These are phyloP conservation scores for Odontamblyopus lacepedii DNA, from an alignment of 2,797 vertebrate species.

Conservation along the genomic window DNA sequence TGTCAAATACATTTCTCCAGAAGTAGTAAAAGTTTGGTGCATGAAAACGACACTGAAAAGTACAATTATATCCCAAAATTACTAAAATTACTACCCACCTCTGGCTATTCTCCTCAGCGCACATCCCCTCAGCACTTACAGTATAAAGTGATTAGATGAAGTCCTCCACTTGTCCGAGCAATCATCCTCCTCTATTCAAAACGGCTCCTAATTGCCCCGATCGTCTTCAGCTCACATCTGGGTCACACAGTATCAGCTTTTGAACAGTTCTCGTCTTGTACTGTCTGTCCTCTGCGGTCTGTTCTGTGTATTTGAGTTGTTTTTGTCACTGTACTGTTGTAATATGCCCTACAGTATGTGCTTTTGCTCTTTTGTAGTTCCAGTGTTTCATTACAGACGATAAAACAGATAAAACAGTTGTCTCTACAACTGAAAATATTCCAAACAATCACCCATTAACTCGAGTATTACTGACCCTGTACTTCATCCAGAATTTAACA, in stretches of 20 bases:
- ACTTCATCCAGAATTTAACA: no score
- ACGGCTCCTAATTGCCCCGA: slow-evolving; percentile 32
- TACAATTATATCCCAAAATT: no score
- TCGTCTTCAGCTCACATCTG: slow-evolving; percentile 24
- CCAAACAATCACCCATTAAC: no score
- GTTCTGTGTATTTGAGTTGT: slow-evolving; percentile 31
- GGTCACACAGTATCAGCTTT: slow-evolving; percentile 11
- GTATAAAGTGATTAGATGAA: slow-evolving; percentile 1
- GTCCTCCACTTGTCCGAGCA: slow-evolving; percentile 5
- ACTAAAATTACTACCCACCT: neutral
- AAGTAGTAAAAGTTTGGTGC: no score
- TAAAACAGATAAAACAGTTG: neutral
- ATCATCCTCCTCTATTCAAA: slow-evolving; percentile 14
- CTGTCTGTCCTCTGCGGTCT: slow-evolving; percentile 8
- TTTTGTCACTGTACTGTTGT: neutral
- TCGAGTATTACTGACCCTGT: no score
- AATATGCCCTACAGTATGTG: neutral
- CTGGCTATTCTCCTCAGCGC: neutral
- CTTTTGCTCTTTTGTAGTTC: slow-evolving; percentile 1
- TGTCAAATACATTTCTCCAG: no score
- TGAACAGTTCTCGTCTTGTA: slow-evolving; percentile 12
- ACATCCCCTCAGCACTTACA: slow-evolving; percentile 7
- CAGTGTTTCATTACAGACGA: slow-evolving; percentile 6
- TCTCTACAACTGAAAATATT: no score
- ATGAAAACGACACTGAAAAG: no score